Percentiles rank a stretch among this genome's conserved stretches.
These are phyloP conservation scores for Daktulosphaira vitifoliae DNA, from an alignment of 1,140 invertebrate genomes.

Conservation along the genomic window DNA sequence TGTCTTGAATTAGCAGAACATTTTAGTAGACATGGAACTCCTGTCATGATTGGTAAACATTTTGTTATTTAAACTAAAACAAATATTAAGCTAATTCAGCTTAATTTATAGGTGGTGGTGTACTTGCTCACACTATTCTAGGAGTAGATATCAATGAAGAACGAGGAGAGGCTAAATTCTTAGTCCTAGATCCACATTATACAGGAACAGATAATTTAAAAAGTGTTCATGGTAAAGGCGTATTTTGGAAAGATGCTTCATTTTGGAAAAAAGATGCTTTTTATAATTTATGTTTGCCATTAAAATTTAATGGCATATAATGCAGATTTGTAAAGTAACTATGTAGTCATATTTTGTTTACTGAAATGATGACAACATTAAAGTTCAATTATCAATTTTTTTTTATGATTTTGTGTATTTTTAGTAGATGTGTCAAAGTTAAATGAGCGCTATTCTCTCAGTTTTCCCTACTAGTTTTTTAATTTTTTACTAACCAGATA, in stretches of 20 bases:
- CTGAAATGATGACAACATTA: no score
- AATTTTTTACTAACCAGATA: no score
- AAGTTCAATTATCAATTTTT: no score
- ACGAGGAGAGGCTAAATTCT: slow-evolving; percentile 69
- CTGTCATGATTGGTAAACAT: slow-evolving; percentile 96
- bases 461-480: no score
- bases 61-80: no score
- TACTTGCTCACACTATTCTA: slow-evolving; percentile 94
- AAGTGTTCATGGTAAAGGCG: slow-evolving; percentile 68
- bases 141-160: slow-evolving; percentile 80
- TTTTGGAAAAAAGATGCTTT: slow-evolving; percentile 90
- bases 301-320: slow-evolving; percentile 48
- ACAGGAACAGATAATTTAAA: slow-evolving; percentile 70
- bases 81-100: no score
- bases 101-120: slow-evolving; percentile 90
- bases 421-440: no score
- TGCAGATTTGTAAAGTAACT: no score
- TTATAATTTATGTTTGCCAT: slow-evolving; percentile 92
- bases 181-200: slow-evolving; percentile 97
- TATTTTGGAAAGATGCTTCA: slow-evolving; percentile 80
- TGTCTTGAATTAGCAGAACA: slow-evolving; percentile 76
- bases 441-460: no score
- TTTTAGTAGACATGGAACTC: slow-evolving; percentile 87
- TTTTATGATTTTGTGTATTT: no score
- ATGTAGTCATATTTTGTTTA: no score